Evolutionary conservation across 1,140 invertebrate genomes (phyloP).

Genomic region (Atopsyche davidsoni): DNA sequence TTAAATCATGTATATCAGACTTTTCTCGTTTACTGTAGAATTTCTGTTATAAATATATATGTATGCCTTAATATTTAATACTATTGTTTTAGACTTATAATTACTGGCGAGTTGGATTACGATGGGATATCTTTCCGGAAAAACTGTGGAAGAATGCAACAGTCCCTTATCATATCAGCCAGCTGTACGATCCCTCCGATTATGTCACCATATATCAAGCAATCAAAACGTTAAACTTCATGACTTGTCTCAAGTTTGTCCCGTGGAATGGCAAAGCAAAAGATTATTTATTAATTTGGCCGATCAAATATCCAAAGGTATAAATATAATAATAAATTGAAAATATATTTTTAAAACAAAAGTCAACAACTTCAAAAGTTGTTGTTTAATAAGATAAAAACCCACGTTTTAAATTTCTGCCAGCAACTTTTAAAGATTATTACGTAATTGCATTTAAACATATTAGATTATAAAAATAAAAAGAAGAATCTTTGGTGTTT

Average conservation of each 20-base stretch:
- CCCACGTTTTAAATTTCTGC: too few relatives aligned
- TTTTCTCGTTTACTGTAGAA: too few relatives aligned
- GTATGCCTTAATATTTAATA: neutral
- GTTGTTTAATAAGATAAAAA: conserved; percentile 38
- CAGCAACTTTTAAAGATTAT: conserved; percentile 2
- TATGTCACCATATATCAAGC: conserved; percentile 54
- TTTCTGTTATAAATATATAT: neutral
- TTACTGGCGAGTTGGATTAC: conserved; percentile 55
- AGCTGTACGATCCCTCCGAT: conserved; percentile 53
- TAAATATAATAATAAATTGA: neutral
- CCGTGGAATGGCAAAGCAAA: conserved; percentile 55
- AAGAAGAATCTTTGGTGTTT: conserved; percentile 8
- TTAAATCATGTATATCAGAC: too few relatives aligned
- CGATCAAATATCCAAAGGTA: conserved; percentile 54
- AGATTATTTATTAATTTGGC: conserved; percentile 61
- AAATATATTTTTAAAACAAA: neutral
- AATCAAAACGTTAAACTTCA: conserved; percentile 52
- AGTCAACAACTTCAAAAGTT: neutral
- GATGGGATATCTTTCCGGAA: conserved; percentile 61
- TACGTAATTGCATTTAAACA: neutral
- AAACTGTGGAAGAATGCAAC: conserved; percentile 55
- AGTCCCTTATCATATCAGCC: conserved; percentile 56
- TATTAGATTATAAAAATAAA: conserved; percentile 1
- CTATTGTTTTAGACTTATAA: conserved; percentile 44
- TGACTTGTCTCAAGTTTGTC: conserved; percentile 57